These are phyloP conservation scores for Sinohyriopsis cumingii DNA, from an alignment of 2,888 invertebrate species.

Conservation along the genomic window DNA sequence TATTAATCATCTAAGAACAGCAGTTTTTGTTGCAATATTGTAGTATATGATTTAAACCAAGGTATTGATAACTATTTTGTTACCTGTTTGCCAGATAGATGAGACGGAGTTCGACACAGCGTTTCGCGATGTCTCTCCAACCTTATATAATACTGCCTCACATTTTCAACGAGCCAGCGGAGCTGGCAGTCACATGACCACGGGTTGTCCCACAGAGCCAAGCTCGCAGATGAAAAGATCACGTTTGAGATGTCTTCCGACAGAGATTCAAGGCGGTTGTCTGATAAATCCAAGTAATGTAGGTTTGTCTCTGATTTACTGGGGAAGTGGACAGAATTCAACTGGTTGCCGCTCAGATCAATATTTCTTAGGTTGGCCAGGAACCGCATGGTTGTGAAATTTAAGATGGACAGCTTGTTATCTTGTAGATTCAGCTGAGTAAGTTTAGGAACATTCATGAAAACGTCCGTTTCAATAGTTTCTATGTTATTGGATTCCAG, in stretches of 20 bases:
- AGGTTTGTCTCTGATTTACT: slow-evolving; percentile 26
- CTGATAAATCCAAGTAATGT: slow-evolving; percentile 33
- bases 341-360: slow-evolving; percentile 40
- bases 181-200: slow-evolving; percentile 55
- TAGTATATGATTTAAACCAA: no score
- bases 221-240: slow-evolving; percentile 31
- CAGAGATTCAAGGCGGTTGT: slow-evolving; percentile 39
- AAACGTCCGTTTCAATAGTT: slow-evolving; percentile 36
- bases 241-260: slow-evolving; percentile 29
- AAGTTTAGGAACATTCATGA: slow-evolving; percentile 42
- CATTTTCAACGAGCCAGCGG: slow-evolving; percentile 36
- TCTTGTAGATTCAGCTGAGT: slow-evolving; percentile 38
- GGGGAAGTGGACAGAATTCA: slow-evolving; percentile 33
- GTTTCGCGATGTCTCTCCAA: slow-evolving; percentile 35
- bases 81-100: slow-evolving; percentile 38
- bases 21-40: no score
- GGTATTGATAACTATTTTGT: neutral
- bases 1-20: no score
- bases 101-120: slow-evolving; percentile 37
- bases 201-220: slow-evolving; percentile 46
- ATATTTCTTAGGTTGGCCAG: slow-evolving; percentile 37
- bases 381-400: slow-evolving; percentile 36
- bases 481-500: slow-evolving; percentile 43
- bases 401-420: slow-evolving; percentile 46
- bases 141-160: slow-evolving; percentile 26